Evolutionary conservation across 2,888 invertebrate genomes (phyloP).

Genomic region (Amiota minor): DNA sequence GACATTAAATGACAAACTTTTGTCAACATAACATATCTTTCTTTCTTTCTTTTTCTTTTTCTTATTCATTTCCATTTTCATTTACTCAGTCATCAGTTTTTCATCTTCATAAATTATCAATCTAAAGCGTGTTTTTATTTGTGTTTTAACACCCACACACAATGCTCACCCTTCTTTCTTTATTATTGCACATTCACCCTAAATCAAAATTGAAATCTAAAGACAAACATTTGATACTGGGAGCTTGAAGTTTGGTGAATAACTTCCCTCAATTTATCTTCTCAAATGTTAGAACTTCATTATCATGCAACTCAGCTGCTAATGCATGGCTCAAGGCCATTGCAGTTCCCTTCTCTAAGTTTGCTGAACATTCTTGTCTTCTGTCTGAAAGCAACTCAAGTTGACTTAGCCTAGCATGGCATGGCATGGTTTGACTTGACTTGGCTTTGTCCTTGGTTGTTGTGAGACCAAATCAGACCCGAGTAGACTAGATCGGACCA

Average conservation of each 20-base stretch:
- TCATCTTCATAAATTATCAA: not conserved
- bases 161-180: not conserved
- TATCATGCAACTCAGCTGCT: not conserved
- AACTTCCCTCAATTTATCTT: conserved; percentile 8
- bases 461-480: not conserved
- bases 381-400: not conserved
- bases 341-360: conserved; percentile 14
- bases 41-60: not conserved
- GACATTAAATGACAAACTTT: conserved; percentile 10
- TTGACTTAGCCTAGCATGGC: not conserved
- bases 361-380: not conserved
- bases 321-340: conserved; percentile 17
- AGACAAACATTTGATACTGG: conserved; percentile 16
- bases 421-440: not conserved
- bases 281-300: not conserved
- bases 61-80: not conserved
- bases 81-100: not conserved
- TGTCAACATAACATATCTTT: not conserved
- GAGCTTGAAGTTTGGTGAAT: not conserved
- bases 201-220: not conserved
- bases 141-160: conserved; percentile 21
- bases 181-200: conserved; percentile 1
- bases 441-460: conserved; percentile 24
- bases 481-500: conserved; percentile 9
- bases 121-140: conserved; percentile 16